Base-by-base conservation (phyloP, 2,888 invertebrate species). In the Sarcophaga rosellei region DNA sequence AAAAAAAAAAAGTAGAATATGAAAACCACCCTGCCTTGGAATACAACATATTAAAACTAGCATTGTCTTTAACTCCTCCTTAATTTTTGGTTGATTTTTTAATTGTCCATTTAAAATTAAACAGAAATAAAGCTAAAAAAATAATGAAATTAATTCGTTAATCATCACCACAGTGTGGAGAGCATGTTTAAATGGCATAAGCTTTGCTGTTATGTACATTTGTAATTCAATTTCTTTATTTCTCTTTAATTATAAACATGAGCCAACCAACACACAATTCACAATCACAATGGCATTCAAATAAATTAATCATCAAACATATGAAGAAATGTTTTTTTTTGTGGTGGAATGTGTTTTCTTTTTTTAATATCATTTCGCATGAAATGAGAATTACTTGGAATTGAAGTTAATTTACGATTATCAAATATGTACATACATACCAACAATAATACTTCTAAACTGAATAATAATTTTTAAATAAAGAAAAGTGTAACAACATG, bases 181-280 rank as follows among this genome's bases (percentile, higher is more conserved):
- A 84, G 69, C 84, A 65, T 79, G 65, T 61, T 69, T 69, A 79
- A 69, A 20, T 20, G 45, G 25, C 68, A 74, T 63, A 57, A 74
- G 69, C 68, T 74, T 79, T 21, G 17, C 21, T 20, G n/a, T 47
- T 45, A n/a, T n/a, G n/a, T n/a, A 59, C 35, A 73, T 79, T 53
- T 15, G 17, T 10, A 53, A 53, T 53, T 53, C 53, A 53, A 53
- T 53, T 53, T 53, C 53, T 53, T 80, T 63, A 21, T 57, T 74
- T 45, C 17, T 59, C 4, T 73, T 68, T 63, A 66, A 61, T 81
- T 75, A 61, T 61, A 45, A 65, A 65, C 23, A 23, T 63, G 10
- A 70, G 35, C 35, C 35, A 35, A 35, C n/a, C 23, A 35, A 35
- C 8, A 35, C 35, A 35, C 35, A 35, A 35, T 35, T 8, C 35